Percentiles rank a stretch among this genome's conserved stretches.
phyloP scores from a whole-genome alignment of 2,888 invertebrate species.

The Petrolisthes manimaculis region DNA sequence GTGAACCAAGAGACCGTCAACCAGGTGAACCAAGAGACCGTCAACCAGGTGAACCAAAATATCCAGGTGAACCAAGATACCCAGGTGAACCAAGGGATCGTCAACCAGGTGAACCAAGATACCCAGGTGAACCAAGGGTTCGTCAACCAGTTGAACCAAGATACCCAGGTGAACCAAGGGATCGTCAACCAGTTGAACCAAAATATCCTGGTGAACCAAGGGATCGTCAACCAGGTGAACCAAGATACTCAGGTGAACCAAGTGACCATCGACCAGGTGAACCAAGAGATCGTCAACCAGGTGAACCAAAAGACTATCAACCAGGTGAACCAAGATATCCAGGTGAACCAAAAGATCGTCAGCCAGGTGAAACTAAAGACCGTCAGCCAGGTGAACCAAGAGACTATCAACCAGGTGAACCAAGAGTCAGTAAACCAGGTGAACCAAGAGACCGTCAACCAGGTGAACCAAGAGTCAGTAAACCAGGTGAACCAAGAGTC shows the following conservation, averaged over 20 bases:
- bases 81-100: constrained; percentile 22
- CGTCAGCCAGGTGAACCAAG: constrained; percentile 20
- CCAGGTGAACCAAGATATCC: constrained; percentile 7
- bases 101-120: constrained; percentile 17
- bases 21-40: constrained; percentile 27
- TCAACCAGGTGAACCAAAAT: constrained; percentile 24
- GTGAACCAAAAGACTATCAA: constrained; percentile 20
- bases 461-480: constrained; percentile 31
- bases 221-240: constrained; percentile 34
- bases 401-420: constrained; percentile 29
- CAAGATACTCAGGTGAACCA: constrained; percentile 30
- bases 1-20: background rate
- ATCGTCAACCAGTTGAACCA: constrained; percentile 18
- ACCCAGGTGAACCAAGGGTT: constrained; percentile 1
- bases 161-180: constrained; percentile 1
- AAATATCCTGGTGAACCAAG: background rate
- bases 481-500: constrained; percentile 30
- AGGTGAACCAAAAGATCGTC: constrained; percentile 19
- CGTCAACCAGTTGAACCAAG: constrained; percentile 11
- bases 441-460: constrained; percentile 30
- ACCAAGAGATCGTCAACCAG: constrained; percentile 25
- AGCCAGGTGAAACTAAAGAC: constrained; percentile 8
- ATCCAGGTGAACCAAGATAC: constrained; percentile 29
- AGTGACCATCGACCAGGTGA: constrained; percentile 29
- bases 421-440: constrained; percentile 21